Conservation (phyloP, 2,797 vertebrate genomes). For the Phoxinus dragarum region DNA sequence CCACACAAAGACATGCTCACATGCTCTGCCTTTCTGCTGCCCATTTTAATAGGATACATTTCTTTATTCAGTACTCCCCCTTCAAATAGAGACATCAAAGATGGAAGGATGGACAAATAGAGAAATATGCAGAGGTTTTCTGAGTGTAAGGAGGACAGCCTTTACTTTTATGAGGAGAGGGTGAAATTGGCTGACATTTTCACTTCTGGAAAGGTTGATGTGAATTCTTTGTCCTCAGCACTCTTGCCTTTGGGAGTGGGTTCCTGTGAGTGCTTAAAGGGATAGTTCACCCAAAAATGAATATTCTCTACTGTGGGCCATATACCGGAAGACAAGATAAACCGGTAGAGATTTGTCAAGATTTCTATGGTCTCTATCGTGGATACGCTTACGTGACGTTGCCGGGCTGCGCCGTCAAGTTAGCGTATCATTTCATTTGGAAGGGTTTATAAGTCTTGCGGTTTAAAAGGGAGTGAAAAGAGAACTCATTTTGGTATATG, state of each 20-base stretch:
- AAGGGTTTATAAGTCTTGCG: not conserved
- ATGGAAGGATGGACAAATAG: slow-evolving; percentile 54
- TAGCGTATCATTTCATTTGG: not conserved
- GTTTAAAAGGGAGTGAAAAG: not conserved
- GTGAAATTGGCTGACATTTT: slow-evolving; percentile 43
- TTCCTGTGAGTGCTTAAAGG: not conserved
- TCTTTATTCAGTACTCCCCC: slow-evolving; percentile 39
- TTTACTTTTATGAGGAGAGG: slow-evolving; percentile 8
- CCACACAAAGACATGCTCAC: slow-evolving; percentile 47
- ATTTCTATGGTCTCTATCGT: not conserved
- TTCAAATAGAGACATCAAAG: slow-evolving; percentile 68
- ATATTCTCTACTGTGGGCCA: too few relatives aligned
- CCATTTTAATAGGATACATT: slow-evolving; percentile 52
- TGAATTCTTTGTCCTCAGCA: slow-evolving; percentile 11
- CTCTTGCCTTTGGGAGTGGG: not conserved
- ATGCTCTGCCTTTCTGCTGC: slow-evolving; percentile 45
- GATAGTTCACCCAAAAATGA: not conserved
- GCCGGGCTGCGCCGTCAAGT: not conserved
- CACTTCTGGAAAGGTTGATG: slow-evolving; percentile 24
- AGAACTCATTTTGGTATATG: not conserved
- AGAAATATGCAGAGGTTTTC: slow-evolving; percentile 42
- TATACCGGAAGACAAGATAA: not conserved
- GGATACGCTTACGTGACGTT: not conserved
- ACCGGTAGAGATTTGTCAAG: not conserved
- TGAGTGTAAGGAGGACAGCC: slow-evolving; percentile 17